Percentiles rank a stretch among this genome's conserved stretches.
phyloP scores from a whole-genome alignment of 37 sponge, comb jelly and placozoan species.

The Aplysina aerophoba region DNA sequence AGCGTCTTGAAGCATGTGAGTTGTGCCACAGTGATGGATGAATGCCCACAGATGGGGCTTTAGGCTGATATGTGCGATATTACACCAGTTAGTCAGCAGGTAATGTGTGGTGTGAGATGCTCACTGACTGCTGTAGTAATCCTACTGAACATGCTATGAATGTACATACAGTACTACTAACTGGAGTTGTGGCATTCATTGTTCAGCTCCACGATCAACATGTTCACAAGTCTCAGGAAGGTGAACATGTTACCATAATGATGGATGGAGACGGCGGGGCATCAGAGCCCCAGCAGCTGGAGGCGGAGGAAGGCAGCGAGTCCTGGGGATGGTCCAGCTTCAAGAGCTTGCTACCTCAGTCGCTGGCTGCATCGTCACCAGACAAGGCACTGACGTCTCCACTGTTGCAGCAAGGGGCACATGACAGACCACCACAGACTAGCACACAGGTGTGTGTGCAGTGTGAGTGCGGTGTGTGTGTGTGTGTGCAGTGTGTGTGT shows the following conservation, averaged over 20 bases:
- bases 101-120: too few relatives aligned
- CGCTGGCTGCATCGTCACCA: background rate
- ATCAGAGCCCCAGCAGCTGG: background rate
- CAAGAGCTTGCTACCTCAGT: background rate
- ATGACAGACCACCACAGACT: background rate
- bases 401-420: background rate
- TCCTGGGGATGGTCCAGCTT: slow-evolving; percentile 16
- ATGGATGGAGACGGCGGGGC: background rate
- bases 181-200: too few relatives aligned
- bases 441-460: too few relatives aligned
- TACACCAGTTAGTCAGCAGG: too few relatives aligned
- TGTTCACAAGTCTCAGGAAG: background rate
- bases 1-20: slow-evolving; percentile 16
- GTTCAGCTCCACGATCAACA: slow-evolving; percentile 28
- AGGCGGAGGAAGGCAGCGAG: background rate
- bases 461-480: too few relatives aligned
- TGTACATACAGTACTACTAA: background rate
- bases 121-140: too few relatives aligned
- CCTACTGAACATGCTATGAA: too few relatives aligned
- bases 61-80: too few relatives aligned
- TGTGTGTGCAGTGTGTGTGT: slow-evolving; percentile 15
- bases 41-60: too few relatives aligned
- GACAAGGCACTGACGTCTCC: background rate
- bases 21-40: too few relatives aligned
- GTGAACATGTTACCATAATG: background rate